A percentile compares a stretch with the other conserved stretches of the same genome.
Conservation (phyloP, 2,113 vertebrate genomes). For the Hemicordylus capensis region DNA sequence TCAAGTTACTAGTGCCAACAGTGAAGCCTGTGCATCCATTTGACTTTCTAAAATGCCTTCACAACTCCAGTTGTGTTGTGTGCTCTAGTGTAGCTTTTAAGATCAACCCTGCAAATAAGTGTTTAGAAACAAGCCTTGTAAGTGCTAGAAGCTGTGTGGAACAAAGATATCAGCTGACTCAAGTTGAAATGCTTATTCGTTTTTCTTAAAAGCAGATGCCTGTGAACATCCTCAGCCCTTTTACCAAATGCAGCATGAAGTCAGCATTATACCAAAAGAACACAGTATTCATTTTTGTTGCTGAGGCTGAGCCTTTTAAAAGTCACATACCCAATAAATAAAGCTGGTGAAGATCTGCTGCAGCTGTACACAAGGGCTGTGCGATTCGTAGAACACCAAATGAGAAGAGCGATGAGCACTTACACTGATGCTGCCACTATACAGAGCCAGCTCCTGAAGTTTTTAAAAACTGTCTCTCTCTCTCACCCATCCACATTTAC, state of each 20-base stretch:
- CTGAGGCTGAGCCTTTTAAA: background rate
- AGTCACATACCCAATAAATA: background rate
- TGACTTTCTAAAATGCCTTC: conserved; percentile 33
- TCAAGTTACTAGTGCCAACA: conserved; percentile 28
- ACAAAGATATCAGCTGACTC: background rate
- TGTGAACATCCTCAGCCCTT: background rate
- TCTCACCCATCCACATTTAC: background rate
- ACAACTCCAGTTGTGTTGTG: background rate
- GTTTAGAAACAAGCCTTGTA: conserved; percentile 36
- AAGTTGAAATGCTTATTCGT: background rate
- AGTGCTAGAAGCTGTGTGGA: conserved; percentile 8
- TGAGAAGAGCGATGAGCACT: background rate
- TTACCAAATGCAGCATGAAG: background rate
- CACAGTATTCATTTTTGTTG: background rate
- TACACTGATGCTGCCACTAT: background rate
- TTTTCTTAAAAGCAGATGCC: background rate
- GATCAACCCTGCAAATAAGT: conserved; percentile 31
- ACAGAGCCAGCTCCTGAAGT: conserved; percentile 11
- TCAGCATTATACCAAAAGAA: background rate
- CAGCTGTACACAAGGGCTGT: background rate
- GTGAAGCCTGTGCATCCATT: conserved; percentile 29
- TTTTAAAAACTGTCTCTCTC: conserved; percentile 12
- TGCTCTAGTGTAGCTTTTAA: conserved; percentile 5
- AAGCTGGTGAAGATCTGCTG: background rate
- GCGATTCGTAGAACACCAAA: conserved; percentile 20